Percentiles rank a stretch among this genome's conserved stretches.
Conservation (phyloP, 2,797 vertebrate species). For the Anguilla anguilla region DNA sequence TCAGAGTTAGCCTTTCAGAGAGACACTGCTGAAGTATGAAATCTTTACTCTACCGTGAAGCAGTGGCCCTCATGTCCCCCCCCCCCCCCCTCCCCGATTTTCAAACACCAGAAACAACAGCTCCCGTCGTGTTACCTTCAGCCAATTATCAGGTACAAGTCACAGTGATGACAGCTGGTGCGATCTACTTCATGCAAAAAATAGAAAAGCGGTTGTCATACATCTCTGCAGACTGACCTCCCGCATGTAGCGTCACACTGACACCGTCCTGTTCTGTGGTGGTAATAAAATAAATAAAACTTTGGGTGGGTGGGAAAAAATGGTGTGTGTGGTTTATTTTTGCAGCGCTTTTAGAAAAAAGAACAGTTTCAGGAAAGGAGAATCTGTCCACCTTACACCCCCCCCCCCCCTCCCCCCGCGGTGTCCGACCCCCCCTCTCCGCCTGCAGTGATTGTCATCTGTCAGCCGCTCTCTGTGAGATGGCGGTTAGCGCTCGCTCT, state of each 20-base stretch:
- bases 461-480: not conserved
- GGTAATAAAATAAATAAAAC: no score
- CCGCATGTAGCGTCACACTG: not conserved
- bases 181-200: not conserved
- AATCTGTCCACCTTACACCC: not conserved
- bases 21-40: not conserved
- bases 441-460: not conserved
- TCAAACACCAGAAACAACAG: not conserved
- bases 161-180: not conserved
- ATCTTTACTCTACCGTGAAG: not conserved
- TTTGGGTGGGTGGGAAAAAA: no score
- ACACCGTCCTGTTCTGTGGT: not conserved
- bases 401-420: not conserved
- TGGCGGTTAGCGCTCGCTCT: not conserved
- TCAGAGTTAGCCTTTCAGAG: not conserved
- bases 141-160: constrained; percentile 1
- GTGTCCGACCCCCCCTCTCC: not conserved
- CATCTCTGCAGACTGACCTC: not conserved
- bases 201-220: not conserved
- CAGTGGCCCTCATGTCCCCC: not conserved
- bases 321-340: not conserved
- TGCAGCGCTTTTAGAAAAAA: not conserved
- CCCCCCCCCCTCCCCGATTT: not conserved
- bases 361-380: not conserved
- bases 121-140: not conserved